These are phyloP conservation scores for Stramonita haemastoma DNA, from an alignment of 2,888 invertebrate genomes.

Conservation along the genomic window DNA sequence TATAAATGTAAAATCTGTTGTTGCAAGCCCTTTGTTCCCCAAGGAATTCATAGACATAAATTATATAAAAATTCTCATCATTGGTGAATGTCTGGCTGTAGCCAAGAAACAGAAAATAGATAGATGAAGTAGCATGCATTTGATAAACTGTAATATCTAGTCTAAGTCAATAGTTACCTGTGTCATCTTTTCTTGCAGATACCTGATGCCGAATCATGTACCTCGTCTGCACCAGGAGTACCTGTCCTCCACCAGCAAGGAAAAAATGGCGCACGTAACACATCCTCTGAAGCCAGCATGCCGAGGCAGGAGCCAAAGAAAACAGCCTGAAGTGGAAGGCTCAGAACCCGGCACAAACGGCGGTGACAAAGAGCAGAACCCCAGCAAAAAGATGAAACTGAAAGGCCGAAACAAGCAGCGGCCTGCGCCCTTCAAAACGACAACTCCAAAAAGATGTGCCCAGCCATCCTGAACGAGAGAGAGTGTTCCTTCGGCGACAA, in stretches of 20 bases:
- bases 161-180: neutral
- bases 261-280: constrained; percentile 48
- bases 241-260: constrained; percentile 59
- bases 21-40: neutral
- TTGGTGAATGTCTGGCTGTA: neutral
- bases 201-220: constrained; percentile 59
- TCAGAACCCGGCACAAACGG: constrained; percentile 35
- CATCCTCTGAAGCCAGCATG: constrained; percentile 38
- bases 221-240: constrained; percentile 60
- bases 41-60: neutral
- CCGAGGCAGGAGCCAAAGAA: constrained; percentile 1
- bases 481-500: constrained; percentile 74
- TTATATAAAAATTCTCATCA: neutral
- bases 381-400: constrained; percentile 67
- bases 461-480: constrained; percentile 82
- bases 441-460: constrained; percentile 84
- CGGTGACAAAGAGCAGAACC: constrained; percentile 53
- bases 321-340: constrained; percentile 15
- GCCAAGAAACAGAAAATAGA: too few species aligned
- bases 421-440: constrained; percentile 83
- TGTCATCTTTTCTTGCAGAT: constrained; percentile 53
- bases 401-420: constrained; percentile 88
- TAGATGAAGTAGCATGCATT: neutral
- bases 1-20: too few species aligned
- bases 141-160: neutral